Base-by-base conservation (phyloP, 2,888 invertebrate species). In the Oscheius sp. region DNA sequence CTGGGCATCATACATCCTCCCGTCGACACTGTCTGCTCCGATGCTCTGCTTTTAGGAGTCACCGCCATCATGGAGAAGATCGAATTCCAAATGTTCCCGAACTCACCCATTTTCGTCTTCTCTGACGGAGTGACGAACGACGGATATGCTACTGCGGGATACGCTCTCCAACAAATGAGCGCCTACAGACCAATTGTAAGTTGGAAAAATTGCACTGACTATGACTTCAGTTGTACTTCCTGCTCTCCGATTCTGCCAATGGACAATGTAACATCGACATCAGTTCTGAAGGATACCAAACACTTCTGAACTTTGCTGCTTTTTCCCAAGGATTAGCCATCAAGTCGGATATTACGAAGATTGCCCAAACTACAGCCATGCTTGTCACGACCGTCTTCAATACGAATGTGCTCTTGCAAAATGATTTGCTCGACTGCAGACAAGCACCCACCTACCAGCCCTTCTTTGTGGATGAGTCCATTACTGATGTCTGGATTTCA, bases 371-470 rank as follows among this genome's bases (percentile, higher is more conserved):
- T 9, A 73, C 75, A 10, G 71, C 70, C 48, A 42, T 33, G 9
- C 51, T 83, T 21, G 77, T 76, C 33, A 70, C 68, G 29, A 70
- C 76, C 53, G 37, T 78, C 7, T 76, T 73, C 75, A 71, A 72
- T 32, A 68, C 73, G 7, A 75, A 74, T 60, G 72, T 75, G 11
- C 74, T 83, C 47, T 35, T 79, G 47, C 76, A 77, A 48, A 83
- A 85, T 68, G 85, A 85, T 58, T 71, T 85, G n/a, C 76, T 84
- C 29, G 85, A 85, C 33, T 85, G 85, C 70, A 53, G 78, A 33
- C 75, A 79, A 70, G 80, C 83, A 1, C 85, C 85, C 11, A 37
- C 21, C 7, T 79, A 74, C 62, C 79, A 82, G 32, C 77, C 82
- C n/a, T 83, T 85, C 75, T 85, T 85, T 58, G 74, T 85, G 13